Base-by-base conservation (phyloP, 2,888 invertebrate genomes). In the Amitus sp. region DNA sequence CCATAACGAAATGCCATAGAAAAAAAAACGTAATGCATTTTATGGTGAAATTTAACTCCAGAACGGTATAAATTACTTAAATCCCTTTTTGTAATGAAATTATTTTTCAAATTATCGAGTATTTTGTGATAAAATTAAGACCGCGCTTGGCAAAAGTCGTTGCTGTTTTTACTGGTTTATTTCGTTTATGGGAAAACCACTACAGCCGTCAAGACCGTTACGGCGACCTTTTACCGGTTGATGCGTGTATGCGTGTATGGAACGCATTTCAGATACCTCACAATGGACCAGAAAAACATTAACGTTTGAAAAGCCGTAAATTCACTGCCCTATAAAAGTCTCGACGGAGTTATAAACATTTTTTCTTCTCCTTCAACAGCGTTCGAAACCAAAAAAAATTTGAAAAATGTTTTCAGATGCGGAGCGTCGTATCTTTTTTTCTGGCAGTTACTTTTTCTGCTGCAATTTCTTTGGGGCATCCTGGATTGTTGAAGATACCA, bases 401-500 rank as follows among this genome's bases (percentile, higher is more conserved):
- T 34, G 37, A 10, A 34, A 34, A 28, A 28, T 28, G 28, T 23
- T 23, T 23, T 23, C 23, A 75, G 75, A 75, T 75, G 75, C 70
- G 61, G 47, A n/a, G 39, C 9, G 2, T 43, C 9, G 5, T 42
- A 12, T 1, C 47, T 18, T 45, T 58, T n/a, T 37, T 57, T 46
- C 5, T 67, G n/a, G 15, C 69, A 7, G 12, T n/a, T n/a, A n/a
- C n/a, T n/a, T n/a, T n/a, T n/a, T n/a, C 57, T n/a, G 17, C 53
- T 15, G 30, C 55, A 43, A 6, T 52, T 15, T 83, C 79, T 1
- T 82, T 83, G 1, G 71, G 47, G 18, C n/a, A 73, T 39, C 82
- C 82, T 18, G 84, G 85, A 2, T 84, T 88, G 0, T 85, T 87
- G 20, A 86, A 89, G 62, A 85, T 89, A 1, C 92, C 92, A 0